A percentile compares a stretch with the other conserved stretches of the same genome.
Evolutionary conservation across 2,113 vertebrate genomes (phyloP).

Genomic region (Sarotherodon lohbergeri): DNA sequence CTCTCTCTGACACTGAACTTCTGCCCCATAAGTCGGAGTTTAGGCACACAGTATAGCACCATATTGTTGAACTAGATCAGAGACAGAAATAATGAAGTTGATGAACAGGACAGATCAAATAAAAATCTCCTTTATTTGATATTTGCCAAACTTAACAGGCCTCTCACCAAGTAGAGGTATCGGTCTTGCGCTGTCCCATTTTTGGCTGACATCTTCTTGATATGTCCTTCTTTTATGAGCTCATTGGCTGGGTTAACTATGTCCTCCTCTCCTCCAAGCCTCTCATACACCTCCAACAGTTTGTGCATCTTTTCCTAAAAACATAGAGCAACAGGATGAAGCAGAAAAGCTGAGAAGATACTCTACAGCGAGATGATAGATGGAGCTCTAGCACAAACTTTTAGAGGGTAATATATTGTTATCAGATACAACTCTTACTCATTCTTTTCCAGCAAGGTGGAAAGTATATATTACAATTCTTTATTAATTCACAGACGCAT

Average conservation of each 20-base stretch:
- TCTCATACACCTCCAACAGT: slow-evolving; percentile 91
- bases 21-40: slow-evolving; percentile 91
- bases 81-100: neutral
- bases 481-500: neutral
- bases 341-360: neutral
- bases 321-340: neutral
- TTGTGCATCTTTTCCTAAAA: slow-evolving; percentile 96
- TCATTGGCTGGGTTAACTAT: slow-evolving; percentile 97
- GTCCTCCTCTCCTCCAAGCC: slow-evolving; percentile 92
- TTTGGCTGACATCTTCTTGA: slow-evolving; percentile 96
- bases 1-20: slow-evolving; percentile 96
- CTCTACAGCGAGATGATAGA: neutral
- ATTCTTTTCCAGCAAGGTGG: neutral
- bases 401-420: neutral
- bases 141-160: neutral
- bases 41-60: slow-evolving; percentile 96
- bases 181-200: slow-evolving; percentile 91
- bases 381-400: neutral
- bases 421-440: neutral
- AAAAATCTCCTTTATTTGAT: neutral
- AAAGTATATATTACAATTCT: neutral
- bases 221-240: slow-evolving; percentile 94
- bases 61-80: slow-evolving; percentile 89
- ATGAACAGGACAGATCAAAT: neutral
- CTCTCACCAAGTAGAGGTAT: slow-evolving; percentile 91